These are phyloP conservation scores for Poeciliopsis turrubarensis DNA, from an alignment of 2,113 vertebrate species.

Conservation along the genomic window DNA sequence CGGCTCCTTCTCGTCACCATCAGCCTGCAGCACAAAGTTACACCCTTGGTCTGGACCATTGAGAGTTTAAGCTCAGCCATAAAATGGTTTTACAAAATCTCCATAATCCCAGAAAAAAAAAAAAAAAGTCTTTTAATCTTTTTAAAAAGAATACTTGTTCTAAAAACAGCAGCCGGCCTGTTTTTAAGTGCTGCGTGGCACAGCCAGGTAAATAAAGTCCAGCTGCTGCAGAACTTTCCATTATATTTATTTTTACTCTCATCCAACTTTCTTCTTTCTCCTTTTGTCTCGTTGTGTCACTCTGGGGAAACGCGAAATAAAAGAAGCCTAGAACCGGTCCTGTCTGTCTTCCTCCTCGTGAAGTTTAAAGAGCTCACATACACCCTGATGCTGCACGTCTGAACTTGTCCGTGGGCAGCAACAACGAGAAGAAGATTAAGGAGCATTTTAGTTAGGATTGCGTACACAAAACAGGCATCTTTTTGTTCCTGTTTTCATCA, in stretches of 20 bases:
- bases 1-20: too few species aligned
- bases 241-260: background rate
- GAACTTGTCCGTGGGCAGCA: conserved; percentile 40
- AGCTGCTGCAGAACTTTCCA: background rate
- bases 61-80: background rate
- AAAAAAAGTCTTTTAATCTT: background rate
- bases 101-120: background rate
- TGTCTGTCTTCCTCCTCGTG: conserved; percentile 37
- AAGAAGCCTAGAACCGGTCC: conserved; percentile 20
- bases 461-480: conserved; percentile 1
- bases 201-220: background rate
- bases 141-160: background rate
- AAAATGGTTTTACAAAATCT: background rate
- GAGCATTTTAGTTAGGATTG: conserved; percentile 17
- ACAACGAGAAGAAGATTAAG: conserved; percentile 27
- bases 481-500: conserved; percentile 14
- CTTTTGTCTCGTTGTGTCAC: conserved; percentile 39
- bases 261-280: conserved; percentile 3
- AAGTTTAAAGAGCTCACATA: conserved; percentile 30
- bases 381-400: conserved; percentile 57
- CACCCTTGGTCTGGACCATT: background rate
- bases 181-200: background rate
- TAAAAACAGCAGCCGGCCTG: background rate
- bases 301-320: conserved; percentile 18
- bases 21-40: too few species aligned